Conservation (phyloP, 2,113 vertebrate species). For the Vicugna pacos region DNA sequence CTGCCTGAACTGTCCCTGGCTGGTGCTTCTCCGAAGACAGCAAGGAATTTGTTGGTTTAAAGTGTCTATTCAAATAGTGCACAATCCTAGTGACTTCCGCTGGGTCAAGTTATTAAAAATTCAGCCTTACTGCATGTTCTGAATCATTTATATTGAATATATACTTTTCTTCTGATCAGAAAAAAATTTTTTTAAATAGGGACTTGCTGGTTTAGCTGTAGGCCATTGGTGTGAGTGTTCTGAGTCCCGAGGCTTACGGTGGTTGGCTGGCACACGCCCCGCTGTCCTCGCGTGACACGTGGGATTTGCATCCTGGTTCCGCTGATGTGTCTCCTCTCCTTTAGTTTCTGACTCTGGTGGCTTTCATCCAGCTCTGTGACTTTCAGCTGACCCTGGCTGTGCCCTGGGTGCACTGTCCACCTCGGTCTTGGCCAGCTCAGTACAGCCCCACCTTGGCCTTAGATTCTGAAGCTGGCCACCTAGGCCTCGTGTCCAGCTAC, state of each 20-base stretch:
- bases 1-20: not conserved
- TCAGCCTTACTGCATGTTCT: not conserved
- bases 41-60: not conserved
- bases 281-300: not conserved
- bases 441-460: not conserved
- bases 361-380: not conserved
- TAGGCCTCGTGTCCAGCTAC: not conserved
- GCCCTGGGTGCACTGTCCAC: not conserved
- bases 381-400: not conserved
- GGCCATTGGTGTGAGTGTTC: not conserved
- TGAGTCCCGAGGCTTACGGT: accelerated
- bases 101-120: not conserved
- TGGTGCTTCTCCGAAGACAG: not conserved
- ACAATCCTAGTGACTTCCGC: not conserved
- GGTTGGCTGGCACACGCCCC: not conserved
- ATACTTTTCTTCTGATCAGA: not conserved
- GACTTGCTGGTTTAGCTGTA: not conserved
- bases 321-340: not conserved
- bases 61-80: not conserved
- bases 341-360: not conserved
- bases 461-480: not conserved
- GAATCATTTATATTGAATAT: not conserved
- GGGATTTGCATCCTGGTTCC: not conserved
- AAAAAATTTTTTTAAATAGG: not conserved
- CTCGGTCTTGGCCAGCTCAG: not conserved